Evolutionary conservation across 2,888 invertebrate genomes (phyloP).

Genomic region (Malachius bipustulatus): DNA sequence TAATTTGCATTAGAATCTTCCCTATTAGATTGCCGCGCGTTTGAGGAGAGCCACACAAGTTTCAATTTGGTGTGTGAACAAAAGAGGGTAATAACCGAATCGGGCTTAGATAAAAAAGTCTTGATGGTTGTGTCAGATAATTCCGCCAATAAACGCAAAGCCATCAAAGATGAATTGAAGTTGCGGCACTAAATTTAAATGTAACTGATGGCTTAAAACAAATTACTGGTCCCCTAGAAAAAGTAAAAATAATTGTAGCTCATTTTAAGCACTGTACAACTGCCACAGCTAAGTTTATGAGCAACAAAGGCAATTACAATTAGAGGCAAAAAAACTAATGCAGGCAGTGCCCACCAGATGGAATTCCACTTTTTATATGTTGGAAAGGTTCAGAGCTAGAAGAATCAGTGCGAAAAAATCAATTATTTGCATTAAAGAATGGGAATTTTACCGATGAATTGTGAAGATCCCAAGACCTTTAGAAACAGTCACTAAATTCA

Average conservation of each 20-base stretch:
- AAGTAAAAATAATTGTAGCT: background rate
- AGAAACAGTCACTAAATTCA: background rate
- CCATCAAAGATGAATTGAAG: background rate
- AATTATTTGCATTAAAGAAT: background rate
- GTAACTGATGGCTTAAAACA: background rate
- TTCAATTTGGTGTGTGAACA: background rate
- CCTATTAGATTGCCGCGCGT: too few species aligned
- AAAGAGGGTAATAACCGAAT: background rate
- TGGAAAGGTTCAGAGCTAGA: background rate
- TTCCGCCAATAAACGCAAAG: background rate
- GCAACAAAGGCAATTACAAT: background rate
- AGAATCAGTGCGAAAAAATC: background rate
- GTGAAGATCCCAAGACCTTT: background rate
- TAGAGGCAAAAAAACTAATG: background rate
- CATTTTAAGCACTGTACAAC: background rate
- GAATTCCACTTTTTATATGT: slow-evolving; percentile 2
- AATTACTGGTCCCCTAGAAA: background rate
- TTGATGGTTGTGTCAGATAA: background rate
- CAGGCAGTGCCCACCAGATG: background rate
- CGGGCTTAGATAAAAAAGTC: background rate
- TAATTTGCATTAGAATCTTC: too few species aligned
- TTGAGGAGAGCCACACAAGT: slow-evolving; percentile 3
- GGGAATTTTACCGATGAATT: background rate
- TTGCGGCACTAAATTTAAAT: slow-evolving; percentile 1
- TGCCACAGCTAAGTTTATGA: slow-evolving; percentile 1